Conservation (phyloP, 2,888 invertebrate species). For the Mimachlamys varia region DNA sequence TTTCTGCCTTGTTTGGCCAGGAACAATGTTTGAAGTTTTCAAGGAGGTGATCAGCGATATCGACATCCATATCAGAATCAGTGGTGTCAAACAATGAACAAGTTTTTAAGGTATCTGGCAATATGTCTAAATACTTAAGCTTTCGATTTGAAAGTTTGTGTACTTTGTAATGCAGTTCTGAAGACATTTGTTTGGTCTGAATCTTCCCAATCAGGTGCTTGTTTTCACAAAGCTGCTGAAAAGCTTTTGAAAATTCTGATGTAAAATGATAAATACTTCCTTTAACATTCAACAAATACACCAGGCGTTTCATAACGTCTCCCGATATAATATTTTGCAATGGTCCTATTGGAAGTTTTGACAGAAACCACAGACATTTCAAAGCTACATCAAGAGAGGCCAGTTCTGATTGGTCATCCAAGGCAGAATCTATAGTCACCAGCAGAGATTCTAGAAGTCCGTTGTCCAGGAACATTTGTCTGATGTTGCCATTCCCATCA, state of each 20-base stretch:
- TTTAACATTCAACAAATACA: constrained; percentile 55
- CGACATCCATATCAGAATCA: constrained; percentile 51
- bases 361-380: constrained; percentile 55
- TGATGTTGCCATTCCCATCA: constrained; percentile 48
- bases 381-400: constrained; percentile 45
- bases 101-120: constrained; percentile 52
- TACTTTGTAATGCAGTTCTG: constrained; percentile 56
- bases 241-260: not conserved
- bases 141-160: constrained; percentile 52
- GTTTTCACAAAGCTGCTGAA: constrained; percentile 56
- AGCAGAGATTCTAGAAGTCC: constrained; percentile 55
- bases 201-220: constrained; percentile 64
- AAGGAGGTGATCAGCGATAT: constrained; percentile 55
- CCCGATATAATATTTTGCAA: constrained; percentile 57
- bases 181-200: constrained; percentile 48
- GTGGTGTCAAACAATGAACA: constrained; percentile 61
- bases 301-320: constrained; percentile 51
- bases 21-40: not conserved
- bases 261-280: constrained; percentile 53
- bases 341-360: constrained; percentile 54
- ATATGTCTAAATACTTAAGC: constrained; percentile 49
- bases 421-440: constrained; percentile 53
- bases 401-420: constrained; percentile 39
- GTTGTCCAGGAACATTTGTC: constrained; percentile 50
- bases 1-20: not conserved